Evolutionary conservation across 23 tunicate species (phyloP).

Genomic region (Botrylloides violaceus): DNA sequence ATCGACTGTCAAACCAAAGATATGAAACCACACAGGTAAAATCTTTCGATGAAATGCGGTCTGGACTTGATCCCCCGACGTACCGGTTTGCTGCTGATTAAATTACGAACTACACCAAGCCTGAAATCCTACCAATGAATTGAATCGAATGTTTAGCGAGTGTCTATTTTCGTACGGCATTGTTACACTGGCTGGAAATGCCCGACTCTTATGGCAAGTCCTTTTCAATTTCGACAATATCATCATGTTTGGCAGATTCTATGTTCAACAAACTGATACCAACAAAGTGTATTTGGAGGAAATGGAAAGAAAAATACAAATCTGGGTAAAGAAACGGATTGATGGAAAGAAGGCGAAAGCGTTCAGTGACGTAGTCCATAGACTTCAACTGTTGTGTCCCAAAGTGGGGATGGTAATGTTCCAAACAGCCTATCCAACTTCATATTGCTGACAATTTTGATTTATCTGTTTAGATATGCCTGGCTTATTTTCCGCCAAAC

Average conservation of each 20-base stretch:
- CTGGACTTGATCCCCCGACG: too few species aligned
- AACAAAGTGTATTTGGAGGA: conserved; percentile 34
- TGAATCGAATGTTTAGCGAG: too few species aligned
- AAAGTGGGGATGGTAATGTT: conserved; percentile 7
- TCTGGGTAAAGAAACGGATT: conserved; percentile 15
- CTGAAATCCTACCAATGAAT: too few species aligned
- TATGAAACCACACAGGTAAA: too few species aligned
- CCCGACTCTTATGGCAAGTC: too few species aligned
- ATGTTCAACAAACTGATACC: conserved; percentile 47
- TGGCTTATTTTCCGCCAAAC: conserved; percentile 35
- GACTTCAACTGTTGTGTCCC: conserved; percentile 8
- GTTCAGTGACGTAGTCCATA: background rate
- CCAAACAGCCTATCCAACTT: background rate
- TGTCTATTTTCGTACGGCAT: too few species aligned
- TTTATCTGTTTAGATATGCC: conserved; percentile 24
- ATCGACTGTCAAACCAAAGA: too few species aligned
- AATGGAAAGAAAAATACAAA: conserved; percentile 36
- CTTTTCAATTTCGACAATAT: too few species aligned
- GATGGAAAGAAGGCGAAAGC: background rate
- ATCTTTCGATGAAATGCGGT: too few species aligned
- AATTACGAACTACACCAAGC: too few species aligned
- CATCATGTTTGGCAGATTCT: conserved; percentile 51
- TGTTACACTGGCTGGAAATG: too few species aligned
- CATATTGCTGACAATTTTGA: background rate
- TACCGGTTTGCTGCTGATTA: too few species aligned